Conservation (phyloP, 1,140 invertebrate genomes). For the Propsilocerus akamusi region DNA sequence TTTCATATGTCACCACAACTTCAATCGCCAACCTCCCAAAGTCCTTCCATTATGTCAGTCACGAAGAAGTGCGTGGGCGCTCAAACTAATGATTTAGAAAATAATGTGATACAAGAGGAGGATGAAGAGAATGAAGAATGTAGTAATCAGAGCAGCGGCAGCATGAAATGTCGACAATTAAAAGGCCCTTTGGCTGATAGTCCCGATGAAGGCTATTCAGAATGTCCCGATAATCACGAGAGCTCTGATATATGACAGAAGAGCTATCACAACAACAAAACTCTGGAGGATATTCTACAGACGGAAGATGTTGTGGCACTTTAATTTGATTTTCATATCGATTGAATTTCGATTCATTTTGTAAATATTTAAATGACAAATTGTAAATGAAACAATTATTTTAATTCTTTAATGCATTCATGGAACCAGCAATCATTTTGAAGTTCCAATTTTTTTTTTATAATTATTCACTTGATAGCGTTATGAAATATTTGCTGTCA, state of each 20-base stretch:
- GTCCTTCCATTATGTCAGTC: slow-evolving; percentile 1
- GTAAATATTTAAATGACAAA: too few species aligned
- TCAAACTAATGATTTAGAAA: slow-evolving; percentile 30
- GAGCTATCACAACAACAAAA: not conserved
- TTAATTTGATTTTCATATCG: too few species aligned
- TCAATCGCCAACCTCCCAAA: slow-evolving; percentile 6
- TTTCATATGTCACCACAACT: slow-evolving; percentile 13
- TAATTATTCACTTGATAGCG: too few species aligned
- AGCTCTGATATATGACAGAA: slow-evolving; percentile 34
- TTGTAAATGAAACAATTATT: too few species aligned
- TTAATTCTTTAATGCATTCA: too few species aligned
- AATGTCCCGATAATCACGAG: slow-evolving; percentile 43
- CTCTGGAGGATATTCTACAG: not conserved
- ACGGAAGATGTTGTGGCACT: not conserved
- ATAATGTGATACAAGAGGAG: slow-evolving; percentile 16
- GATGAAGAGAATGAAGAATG: slow-evolving; percentile 16
- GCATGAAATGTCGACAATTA: slow-evolving; percentile 22
- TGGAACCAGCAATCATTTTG: too few species aligned
- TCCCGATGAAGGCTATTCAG: slow-evolving; percentile 69
- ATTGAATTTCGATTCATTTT: too few species aligned
- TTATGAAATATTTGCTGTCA: too few species aligned
- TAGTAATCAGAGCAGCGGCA: slow-evolving; percentile 24
- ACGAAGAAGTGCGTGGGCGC: slow-evolving; percentile 31
- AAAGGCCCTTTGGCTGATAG: slow-evolving; percentile 54
- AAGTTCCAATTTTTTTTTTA: too few species aligned